A percentile compares a stretch with the other conserved stretches of the same genome.
phyloP scores from a whole-genome alignment of 2,888 invertebrate genomes.

The Xanthia togata region DNA sequence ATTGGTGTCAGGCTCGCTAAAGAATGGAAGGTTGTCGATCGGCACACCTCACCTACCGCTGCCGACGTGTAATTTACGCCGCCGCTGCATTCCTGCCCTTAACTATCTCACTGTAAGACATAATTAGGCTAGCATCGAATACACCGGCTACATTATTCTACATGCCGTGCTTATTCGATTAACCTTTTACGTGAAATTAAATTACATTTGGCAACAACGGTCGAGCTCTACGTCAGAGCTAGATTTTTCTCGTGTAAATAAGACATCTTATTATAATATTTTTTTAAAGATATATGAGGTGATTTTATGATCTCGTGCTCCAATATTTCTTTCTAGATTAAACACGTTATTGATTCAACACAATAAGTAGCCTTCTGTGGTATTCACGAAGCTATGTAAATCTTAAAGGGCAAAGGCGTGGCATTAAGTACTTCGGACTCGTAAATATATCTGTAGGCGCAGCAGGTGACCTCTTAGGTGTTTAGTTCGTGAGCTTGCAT shows the following conservation, averaged over 20 bases:
- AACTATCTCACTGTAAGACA: slow-evolving; percentile 74
- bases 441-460: slow-evolving; percentile 87
- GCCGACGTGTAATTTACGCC: slow-evolving; percentile 81
- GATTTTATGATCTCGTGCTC: slow-evolving; percentile 26
- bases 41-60: slow-evolving; percentile 81
- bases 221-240: slow-evolving; percentile 12
- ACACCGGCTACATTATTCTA: slow-evolving; percentile 69
- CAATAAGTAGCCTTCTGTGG: slow-evolving; percentile 74
- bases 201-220: slow-evolving; percentile 61
- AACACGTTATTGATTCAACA: slow-evolving; percentile 60
- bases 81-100: slow-evolving; percentile 81
- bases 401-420: slow-evolving; percentile 88
- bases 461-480: slow-evolving; percentile 88
- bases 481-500: slow-evolving; percentile 84
- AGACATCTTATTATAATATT: slow-evolving; percentile 48
- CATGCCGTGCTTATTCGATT: slow-evolving; percentile 68
- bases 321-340: slow-evolving; percentile 46
- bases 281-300: slow-evolving; percentile 17
- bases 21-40: slow-evolving; percentile 88
- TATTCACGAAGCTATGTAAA: slow-evolving; percentile 83
- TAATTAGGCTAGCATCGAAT: slow-evolving; percentile 75
- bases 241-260: slow-evolving; percentile 35
- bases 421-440: slow-evolving; percentile 76
- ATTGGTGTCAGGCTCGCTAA: slow-evolving; percentile 81
- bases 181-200: slow-evolving; percentile 70